phyloP scores from a whole-genome alignment of 2,797 vertebrate genomes.

The Centroberyx gerrardi region DNA sequence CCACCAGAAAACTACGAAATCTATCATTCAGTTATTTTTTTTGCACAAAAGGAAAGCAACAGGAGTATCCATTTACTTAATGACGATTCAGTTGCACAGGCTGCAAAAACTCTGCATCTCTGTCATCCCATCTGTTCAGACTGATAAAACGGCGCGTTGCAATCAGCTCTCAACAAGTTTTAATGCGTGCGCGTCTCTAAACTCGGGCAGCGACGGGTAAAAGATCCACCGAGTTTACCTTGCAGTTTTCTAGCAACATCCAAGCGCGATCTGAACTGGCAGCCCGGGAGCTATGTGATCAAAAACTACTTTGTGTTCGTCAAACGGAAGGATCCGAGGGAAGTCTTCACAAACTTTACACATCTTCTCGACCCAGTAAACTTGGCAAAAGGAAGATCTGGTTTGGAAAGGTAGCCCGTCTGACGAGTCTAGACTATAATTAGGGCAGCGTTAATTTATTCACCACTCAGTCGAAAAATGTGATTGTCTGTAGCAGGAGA shows the following conservation, averaged over 20 bases:
- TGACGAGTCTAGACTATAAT: neutral
- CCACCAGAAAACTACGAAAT: conserved; percentile 26
- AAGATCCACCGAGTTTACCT: conserved; percentile 54
- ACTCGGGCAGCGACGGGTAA: conserved; percentile 27
- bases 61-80: conserved; percentile 51
- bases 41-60: conserved; percentile 18
- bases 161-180: conserved; percentile 65
- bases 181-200: conserved; percentile 44
- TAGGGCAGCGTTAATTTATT: neutral
- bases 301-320: conserved; percentile 37
- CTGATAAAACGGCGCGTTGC: conserved; percentile 41
- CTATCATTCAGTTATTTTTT: conserved; percentile 40
- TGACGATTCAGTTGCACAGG: conserved; percentile 16
- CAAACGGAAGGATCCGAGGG: conserved; percentile 49
- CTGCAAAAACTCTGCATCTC: conserved; percentile 31
- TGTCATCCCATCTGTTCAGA: conserved; percentile 67
- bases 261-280: conserved; percentile 38
- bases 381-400: conserved; percentile 41
- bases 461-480: conserved; percentile 4
- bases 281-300: conserved; percentile 23
- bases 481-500: conserved; percentile 16
- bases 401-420: conserved; percentile 27
- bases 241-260: conserved; percentile 54
- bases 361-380: conserved; percentile 61
- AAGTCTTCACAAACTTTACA: conserved; percentile 75